Evolutionary conservation across 2,888 invertebrate genomes (phyloP).

Genomic region (Gerosis bhagava): DNA sequence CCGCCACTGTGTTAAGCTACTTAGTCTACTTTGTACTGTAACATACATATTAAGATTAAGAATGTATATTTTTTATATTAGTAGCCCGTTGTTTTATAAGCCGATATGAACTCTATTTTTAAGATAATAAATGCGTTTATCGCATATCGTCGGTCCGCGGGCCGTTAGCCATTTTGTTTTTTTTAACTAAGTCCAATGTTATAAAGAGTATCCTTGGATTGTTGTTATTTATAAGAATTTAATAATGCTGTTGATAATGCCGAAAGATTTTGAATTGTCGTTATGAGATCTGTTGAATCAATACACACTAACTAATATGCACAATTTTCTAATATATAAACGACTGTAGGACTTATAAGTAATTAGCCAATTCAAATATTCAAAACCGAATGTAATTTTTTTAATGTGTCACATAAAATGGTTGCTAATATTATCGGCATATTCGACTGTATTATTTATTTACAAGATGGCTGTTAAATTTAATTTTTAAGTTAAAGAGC

Average conservation of each 20-base stretch:
- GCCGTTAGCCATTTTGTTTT: conserved; percentile 43
- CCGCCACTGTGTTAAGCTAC: conserved; percentile 19
- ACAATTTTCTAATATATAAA: too few relatives aligned
- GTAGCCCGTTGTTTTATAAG: conserved; percentile 34
- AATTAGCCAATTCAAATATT: too few relatives aligned
- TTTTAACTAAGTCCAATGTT: conserved; percentile 45
- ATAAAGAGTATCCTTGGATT: conserved; percentile 43
- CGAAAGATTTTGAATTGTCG: conserved; percentile 20
- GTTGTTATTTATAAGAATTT: conserved; percentile 42
- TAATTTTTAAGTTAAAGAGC: conserved; percentile 34
- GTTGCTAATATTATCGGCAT: conserved; percentile 28
- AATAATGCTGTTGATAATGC: conserved; percentile 31
- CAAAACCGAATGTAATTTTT: too few relatives aligned
- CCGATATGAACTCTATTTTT: conserved; percentile 39
- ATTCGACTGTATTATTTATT: conserved; percentile 35
- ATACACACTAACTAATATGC: too few relatives aligned
- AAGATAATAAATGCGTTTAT: conserved; percentile 32
- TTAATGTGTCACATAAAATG: not conserved
- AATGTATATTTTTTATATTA: conserved; percentile 31
- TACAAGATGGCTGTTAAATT: conserved; percentile 42
- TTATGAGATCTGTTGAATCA: not conserved
- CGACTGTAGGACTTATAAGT: too few relatives aligned
- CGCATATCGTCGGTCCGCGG: conserved; percentile 30
- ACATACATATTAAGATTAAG: conserved; percentile 27
- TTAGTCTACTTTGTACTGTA: conserved; percentile 26